phyloP scores from a whole-genome alignment of 2,113 vertebrate species.

The Climacteris rufus region DNA sequence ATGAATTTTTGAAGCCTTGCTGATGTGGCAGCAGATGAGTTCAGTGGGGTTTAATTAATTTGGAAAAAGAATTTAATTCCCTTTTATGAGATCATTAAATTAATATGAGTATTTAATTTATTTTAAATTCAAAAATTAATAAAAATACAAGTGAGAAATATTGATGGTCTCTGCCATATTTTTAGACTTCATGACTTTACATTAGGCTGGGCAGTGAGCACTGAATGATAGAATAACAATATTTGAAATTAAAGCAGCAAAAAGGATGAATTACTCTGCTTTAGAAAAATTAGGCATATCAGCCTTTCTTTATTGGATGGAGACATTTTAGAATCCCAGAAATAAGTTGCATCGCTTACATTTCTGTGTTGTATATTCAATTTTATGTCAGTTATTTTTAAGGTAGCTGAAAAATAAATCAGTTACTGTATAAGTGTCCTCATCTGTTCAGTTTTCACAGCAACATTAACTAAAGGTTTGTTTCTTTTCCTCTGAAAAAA shows the following conservation, averaged over 20 bases:
- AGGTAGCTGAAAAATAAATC: background rate
- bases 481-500: background rate
- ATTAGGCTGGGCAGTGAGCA: background rate
- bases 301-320: background rate
- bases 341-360: background rate
- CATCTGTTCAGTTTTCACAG: background rate
- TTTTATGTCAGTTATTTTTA: background rate
- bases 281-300: background rate
- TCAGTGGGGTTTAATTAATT: constrained; percentile 5
- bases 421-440: background rate
- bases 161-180: background rate
- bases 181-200: background rate
- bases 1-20: background rate
- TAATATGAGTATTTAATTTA: background rate
- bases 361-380: background rate
- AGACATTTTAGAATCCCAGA: background rate
- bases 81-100: background rate
- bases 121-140: background rate
- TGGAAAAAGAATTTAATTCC: background rate
- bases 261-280: background rate
- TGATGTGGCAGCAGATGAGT: background rate
- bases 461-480: background rate
- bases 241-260: background rate
- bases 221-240: background rate
- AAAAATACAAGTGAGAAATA: background rate